Conservation (phyloP, 2,888 invertebrate genomes). For the Ectropis crepuscularia region DNA sequence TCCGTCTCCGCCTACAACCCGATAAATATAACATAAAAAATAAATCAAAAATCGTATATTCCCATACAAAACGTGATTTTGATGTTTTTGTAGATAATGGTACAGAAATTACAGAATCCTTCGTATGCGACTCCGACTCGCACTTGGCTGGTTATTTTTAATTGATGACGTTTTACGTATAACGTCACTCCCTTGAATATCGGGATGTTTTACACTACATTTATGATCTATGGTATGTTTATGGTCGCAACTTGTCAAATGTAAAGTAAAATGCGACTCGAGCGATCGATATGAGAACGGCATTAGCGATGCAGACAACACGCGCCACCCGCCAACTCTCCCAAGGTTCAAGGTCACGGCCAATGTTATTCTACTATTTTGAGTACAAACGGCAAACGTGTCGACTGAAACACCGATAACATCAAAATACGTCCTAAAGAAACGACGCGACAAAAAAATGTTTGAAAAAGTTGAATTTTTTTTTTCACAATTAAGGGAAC, state of each 20-base stretch:
- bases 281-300: constrained; percentile 11
- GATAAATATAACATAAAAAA: too few relatives aligned
- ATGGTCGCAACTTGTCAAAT: background rate
- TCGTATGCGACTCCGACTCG: too few relatives aligned
- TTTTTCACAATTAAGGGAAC: too few relatives aligned
- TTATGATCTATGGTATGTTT: too few relatives aligned
- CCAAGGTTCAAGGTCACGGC: constrained; percentile 21
- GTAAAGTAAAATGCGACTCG: constrained; percentile 9
- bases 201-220: too few relatives aligned
- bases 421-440: too few relatives aligned
- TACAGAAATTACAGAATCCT: too few relatives aligned
- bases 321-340: constrained; percentile 7
- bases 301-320: constrained; percentile 21
- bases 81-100: too few relatives aligned
- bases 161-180: background rate
- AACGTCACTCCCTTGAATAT: background rate
- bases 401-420: background rate
- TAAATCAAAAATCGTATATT: too few relatives aligned
- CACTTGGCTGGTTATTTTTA: too few relatives aligned
- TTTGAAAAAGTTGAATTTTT: background rate
- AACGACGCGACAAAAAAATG: background rate
- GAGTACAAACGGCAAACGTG: constrained; percentile 5
- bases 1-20: too few relatives aligned
- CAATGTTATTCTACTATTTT: constrained; percentile 10
- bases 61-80: too few relatives aligned